Evolutionary conservation across 2,113 vertebrate species (phyloP).

Genomic region (Mastomys natalensis): DNA sequence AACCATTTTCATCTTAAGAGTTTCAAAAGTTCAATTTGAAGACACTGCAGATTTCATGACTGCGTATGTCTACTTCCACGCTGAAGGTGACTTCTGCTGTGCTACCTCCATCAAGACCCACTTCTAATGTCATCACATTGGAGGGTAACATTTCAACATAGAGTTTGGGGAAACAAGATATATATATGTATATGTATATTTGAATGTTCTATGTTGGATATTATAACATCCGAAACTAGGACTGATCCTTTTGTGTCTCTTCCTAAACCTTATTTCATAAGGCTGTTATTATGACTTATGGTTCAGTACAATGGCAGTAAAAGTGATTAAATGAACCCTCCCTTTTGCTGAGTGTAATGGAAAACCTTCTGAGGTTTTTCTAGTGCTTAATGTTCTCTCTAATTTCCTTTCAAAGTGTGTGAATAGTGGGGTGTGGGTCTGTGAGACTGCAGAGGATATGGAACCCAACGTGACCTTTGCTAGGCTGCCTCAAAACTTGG

Average conservation of each 20-base stretch:
- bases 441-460: background rate
- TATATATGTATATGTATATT: background rate
- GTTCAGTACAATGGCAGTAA: background rate
- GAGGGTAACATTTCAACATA: background rate
- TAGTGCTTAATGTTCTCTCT: background rate
- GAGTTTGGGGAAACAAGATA: background rate
- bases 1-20: background rate
- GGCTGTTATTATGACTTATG: background rate
- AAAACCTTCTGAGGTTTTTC: slow-evolving; percentile 36
- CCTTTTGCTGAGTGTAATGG: background rate
- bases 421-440: background rate
- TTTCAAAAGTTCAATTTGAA: background rate
- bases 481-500: background rate
- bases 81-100: background rate
- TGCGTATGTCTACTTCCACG: background rate
- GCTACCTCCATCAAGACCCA: background rate
- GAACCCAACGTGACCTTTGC: background rate
- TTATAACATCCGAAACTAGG: background rate
- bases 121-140: background rate
- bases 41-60: background rate
- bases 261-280: background rate
- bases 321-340: background rate
- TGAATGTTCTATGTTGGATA: background rate
- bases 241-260: background rate
- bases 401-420: slow-evolving; percentile 19